A percentile compares a stretch with the other conserved stretches of the same genome.
Conservation (phyloP, 2,797 vertebrate genomes). For the Tadarida brasiliensis region DNA sequence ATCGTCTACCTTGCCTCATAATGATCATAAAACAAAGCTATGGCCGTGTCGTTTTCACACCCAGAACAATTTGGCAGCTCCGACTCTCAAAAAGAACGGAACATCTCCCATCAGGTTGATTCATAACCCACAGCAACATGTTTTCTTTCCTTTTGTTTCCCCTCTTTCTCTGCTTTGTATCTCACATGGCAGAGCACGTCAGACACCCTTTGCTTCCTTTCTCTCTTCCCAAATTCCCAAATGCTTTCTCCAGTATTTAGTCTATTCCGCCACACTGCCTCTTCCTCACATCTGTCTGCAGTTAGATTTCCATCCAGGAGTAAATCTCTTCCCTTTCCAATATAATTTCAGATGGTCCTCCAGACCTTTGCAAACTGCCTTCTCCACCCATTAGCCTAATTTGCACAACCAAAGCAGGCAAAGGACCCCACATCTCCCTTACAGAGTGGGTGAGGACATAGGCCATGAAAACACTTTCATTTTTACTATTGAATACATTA, state of each 20-base stretch:
- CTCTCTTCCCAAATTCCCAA: neutral
- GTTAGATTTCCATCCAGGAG: neutral
- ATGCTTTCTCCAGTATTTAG: neutral
- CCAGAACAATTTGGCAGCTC: neutral
- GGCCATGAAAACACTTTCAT: neutral
- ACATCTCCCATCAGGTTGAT: neutral
- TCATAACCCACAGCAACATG: neutral
- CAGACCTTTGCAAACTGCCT: neutral
- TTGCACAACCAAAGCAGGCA: neutral
- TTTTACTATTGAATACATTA: neutral
- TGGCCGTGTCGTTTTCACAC: rapidly evolving
- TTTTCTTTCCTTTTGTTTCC: neutral
- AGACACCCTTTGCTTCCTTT: too few species aligned
- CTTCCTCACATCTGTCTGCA: neutral
- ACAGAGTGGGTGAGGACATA: neutral
- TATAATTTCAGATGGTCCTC: neutral
- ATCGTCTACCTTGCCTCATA: neutral
- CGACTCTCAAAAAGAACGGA: neutral
- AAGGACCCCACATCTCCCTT: neutral
- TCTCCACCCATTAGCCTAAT: neutral
- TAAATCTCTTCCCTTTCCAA: neutral
- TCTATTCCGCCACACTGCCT: neutral
- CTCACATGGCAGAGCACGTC: neutral
- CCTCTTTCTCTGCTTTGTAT: neutral
- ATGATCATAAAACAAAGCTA: neutral